Conservation (phyloP, 2,113 vertebrate genomes). For the Piprites chloris region DNA sequence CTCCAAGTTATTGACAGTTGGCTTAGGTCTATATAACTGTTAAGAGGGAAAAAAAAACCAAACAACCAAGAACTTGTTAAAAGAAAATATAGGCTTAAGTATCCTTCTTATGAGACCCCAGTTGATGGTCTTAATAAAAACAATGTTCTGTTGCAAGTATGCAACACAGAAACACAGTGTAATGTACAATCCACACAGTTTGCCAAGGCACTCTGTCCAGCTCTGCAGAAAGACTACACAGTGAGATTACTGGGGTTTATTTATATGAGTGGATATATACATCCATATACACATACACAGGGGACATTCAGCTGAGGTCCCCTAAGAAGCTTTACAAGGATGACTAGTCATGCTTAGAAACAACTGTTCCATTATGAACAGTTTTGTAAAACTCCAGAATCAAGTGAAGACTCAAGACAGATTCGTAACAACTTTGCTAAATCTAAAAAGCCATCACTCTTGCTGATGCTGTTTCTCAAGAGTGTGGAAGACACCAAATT, state of each 20-base stretch:
- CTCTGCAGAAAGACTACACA: background rate
- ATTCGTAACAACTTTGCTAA: background rate
- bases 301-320: background rate
- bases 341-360: background rate
- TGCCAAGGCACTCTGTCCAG: background rate
- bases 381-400: background rate
- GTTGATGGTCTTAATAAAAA: background rate
- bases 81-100: background rate
- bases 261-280: background rate
- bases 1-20: background rate
- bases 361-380: background rate
- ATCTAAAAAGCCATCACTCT: background rate
- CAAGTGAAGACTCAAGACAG: background rate
- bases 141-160: background rate
- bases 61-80: background rate
- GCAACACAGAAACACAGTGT: background rate
- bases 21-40: background rate
- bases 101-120: background rate
- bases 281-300: background rate
- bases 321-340: background rate
- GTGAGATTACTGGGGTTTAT: background rate
- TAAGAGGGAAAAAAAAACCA: rapidly evolving
- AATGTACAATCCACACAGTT: background rate
- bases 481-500: background rate
- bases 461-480: background rate